These are phyloP conservation scores for Dynastes maya DNA, from an alignment of 2,888 invertebrate genomes.

Conservation along the genomic window DNA sequence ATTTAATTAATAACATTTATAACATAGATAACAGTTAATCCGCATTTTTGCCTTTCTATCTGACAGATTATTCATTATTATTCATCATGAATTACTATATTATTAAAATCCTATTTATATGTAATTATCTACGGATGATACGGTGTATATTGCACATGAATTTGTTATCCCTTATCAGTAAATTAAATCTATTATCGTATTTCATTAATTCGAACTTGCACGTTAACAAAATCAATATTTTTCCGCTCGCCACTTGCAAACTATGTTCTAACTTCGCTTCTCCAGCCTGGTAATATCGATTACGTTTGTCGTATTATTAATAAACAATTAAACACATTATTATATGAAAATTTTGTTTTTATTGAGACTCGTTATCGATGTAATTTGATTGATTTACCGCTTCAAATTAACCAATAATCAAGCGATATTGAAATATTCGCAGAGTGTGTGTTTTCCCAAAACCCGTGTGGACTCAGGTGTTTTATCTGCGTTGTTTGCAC, in stretches of 20 bases:
- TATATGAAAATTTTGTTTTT: constrained; percentile 46
- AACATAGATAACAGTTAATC: constrained; percentile 23
- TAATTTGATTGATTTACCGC: constrained; percentile 49
- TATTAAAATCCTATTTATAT: constrained; percentile 32
- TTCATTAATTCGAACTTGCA: constrained; percentile 16
- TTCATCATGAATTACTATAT: constrained; percentile 34
- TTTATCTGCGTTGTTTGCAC: constrained; percentile 45
- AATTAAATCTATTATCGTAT: constrained; percentile 44
- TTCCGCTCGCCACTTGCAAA: not conserved
- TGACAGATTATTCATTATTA: constrained; percentile 31
- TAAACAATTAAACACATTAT: constrained; percentile 41
- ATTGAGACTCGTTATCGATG: constrained; percentile 39
- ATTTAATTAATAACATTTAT: constrained; percentile 18
- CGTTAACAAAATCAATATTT: constrained; percentile 21
- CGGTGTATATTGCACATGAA: constrained; percentile 10
- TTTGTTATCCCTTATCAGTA: constrained; percentile 34
- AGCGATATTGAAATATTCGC: constrained; percentile 37
- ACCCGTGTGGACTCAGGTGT: constrained; percentile 46
- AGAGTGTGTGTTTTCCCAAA: constrained; percentile 31
- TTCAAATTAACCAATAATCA: constrained; percentile 44
- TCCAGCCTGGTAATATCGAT: constrained; percentile 14
- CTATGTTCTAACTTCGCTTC: not conserved
- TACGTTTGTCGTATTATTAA: constrained; percentile 27
- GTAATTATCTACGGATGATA: constrained; percentile 27
- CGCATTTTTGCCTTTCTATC: not conserved